Evolutionary conservation across 2,888 invertebrate species (phyloP), one percentile per base, ranked within the genome.

Genomic region (Pocota personata): DNA sequence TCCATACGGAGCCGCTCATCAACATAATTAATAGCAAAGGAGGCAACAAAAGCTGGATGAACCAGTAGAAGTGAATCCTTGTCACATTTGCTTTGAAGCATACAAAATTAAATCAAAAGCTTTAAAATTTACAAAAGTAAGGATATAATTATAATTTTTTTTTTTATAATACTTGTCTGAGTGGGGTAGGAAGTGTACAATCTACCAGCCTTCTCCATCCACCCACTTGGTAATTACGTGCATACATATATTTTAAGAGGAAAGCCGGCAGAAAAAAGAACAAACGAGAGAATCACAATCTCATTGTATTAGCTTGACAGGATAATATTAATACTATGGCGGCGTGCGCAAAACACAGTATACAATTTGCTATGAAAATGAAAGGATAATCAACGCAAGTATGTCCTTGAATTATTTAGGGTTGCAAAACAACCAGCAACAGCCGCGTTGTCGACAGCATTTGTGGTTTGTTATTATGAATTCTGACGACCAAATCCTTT

Each of bases 331-430:
- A 77, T 71, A 57, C 66, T 27, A 58, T 66, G 40, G 50, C 69
- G 50, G n/a, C 43, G 48, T 60, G 32, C 55, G 35, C 27, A 58
- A 24, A 35, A 64, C 30, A 67, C 52, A 58, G 50, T 50, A 82
- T 37, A 71, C 16, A 82, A 48, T 66, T 46, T 71, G 64, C 57
- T 60, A 72, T 60, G 66, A 83, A 83, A 73, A 83, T 83, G 77
- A 83, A 83, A 78, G 78, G 83, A 78, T 83, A 83, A 78, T 83
- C 78, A 83, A 50, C 60, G 78, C 78, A 83, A 83, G 78, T 77
- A 48, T 77, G 73, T 62, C 78, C 83, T 83, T 83, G 83, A 78
- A 83, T 83, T 78, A 83, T 83, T 69, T 46, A 78, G 55, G 73
- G 30, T 52, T 62, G 60, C 30, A 27, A 55, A 55, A 35, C 6